A percentile compares a stretch with the other conserved stretches of the same genome.
These are phyloP conservation scores for Gouania willdenowi DNA, from an alignment of 2,797 vertebrate species.

Conservation along the genomic window DNA sequence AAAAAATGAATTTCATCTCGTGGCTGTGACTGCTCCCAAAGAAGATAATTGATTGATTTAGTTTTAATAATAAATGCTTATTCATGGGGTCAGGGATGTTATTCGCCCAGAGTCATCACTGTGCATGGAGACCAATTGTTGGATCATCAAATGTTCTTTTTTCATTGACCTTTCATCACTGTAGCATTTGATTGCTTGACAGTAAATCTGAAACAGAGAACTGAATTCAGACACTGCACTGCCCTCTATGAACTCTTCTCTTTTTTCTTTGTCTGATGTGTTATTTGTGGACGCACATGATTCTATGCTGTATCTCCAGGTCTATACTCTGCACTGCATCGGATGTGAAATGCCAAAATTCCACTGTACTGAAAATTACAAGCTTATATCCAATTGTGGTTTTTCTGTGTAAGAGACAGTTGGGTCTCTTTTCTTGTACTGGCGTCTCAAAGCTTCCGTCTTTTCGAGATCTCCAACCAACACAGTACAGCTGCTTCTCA, in stretches of 20 bases:
- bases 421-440: conserved; percentile 5
- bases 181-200: conserved; percentile 23
- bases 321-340: conserved; percentile 39
- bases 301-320: conserved; percentile 43
- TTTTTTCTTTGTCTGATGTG: conserved; percentile 26
- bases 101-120: conserved; percentile 30
- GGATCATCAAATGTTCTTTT: conserved; percentile 42
- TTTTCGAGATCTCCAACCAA: conserved; percentile 12
- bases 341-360: conserved; percentile 39
- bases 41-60: conserved; percentile 62
- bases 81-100: conserved; percentile 36
- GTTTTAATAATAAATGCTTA: conserved; percentile 42
- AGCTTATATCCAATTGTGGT: conserved; percentile 58
- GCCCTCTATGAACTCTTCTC: conserved; percentile 45
- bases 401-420: conserved; percentile 24
- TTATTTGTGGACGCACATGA: conserved; percentile 65
- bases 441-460: conserved; percentile 29
- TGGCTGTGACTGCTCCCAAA: conserved; percentile 45
- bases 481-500: conserved; percentile 11
- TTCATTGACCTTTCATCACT: conserved; percentile 25
- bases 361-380: conserved; percentile 51
- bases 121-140: conserved; percentile 12
- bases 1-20: conserved; percentile 32
- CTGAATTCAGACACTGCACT: conserved; percentile 18
- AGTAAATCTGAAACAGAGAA: conserved; percentile 8